These are phyloP conservation scores for Drosophila baimaii DNA, from an alignment of 1,140 invertebrate species.

Conservation along the genomic window DNA sequence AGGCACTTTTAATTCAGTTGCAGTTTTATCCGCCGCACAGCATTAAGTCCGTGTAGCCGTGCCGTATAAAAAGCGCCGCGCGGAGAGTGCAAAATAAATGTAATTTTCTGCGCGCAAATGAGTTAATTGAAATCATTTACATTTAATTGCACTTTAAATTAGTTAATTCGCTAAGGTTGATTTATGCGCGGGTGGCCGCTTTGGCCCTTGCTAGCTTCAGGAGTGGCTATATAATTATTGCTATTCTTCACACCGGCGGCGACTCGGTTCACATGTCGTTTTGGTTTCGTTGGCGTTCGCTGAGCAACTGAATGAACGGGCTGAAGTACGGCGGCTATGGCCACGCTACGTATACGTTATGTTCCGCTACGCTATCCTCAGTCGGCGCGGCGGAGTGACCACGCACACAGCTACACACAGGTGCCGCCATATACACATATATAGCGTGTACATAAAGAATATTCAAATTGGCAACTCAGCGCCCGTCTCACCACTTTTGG, in stretches of 20 bases:
- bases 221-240: conserved; percentile 21
- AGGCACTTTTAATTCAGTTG: conserved; percentile 80
- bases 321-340: conserved; percentile 17
- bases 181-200: conserved; percentile 7
- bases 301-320: conserved; percentile 60
- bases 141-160: conserved; percentile 82
- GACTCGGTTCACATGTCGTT: conserved; percentile 52
- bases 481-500: conserved; percentile 29
- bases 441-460: conserved; percentile 65
- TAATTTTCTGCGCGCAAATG: conserved; percentile 72
- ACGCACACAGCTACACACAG: conserved; percentile 13
- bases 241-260: conserved; percentile 9
- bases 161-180: conserved; percentile 67
- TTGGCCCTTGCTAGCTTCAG: too few relatives aligned
- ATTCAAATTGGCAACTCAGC: conserved; percentile 76
- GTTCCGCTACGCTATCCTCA: conserved; percentile 61
- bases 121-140: conserved; percentile 80
- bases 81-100: conserved; percentile 64
- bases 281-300: conserved; percentile 73
- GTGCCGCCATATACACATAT: conserved; percentile 2
- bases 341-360: conserved; percentile 49
- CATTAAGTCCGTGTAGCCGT: conserved; percentile 65
- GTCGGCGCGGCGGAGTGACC: conserved; percentile 52
- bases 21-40: conserved; percentile 70
- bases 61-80: conserved; percentile 4